Evolutionary conservation across 2,797 vertebrate species (phyloP).

Genomic region (Sarcoramphus papa): DNA sequence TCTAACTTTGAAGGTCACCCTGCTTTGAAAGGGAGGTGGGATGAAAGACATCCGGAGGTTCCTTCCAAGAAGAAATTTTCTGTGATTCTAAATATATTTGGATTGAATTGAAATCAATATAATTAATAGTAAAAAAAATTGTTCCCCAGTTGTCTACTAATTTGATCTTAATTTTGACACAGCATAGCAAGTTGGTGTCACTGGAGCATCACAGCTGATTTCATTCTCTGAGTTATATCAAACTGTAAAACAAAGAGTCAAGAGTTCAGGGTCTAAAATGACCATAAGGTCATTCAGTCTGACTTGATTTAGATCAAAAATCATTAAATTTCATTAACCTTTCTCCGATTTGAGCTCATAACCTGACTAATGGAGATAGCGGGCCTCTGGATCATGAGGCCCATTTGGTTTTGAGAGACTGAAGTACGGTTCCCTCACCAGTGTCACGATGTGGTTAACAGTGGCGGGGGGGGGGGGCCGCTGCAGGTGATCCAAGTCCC

Average conservation of each 20-base stretch:
- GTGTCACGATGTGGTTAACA: not conserved
- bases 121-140: not conserved
- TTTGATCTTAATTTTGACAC: not conserved
- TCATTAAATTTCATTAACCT: not conserved
- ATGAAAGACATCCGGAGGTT: not conserved
- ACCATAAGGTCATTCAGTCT: not conserved
- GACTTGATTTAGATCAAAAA: not conserved
- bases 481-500: not conserved
- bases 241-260: not conserved
- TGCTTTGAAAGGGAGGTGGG: not conserved
- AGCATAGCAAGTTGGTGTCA: not conserved
- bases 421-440: not conserved
- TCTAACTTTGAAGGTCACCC: not conserved
- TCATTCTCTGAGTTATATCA: not conserved
- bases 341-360: not conserved
- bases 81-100: not conserved
- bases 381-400: not conserved
- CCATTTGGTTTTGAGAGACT: not conserved
- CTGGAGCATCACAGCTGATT: not conserved
- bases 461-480: not conserved
- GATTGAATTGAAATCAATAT: not conserved
- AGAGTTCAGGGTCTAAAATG: not conserved
- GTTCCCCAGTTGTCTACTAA: not conserved
- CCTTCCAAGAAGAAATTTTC: not conserved
- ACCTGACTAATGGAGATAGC: not conserved